Evolutionary conservation across 1,140 invertebrate species (phyloP), one percentile per base, ranked within the genome.

Genomic region (Drosophila nigrodunni): DNA sequence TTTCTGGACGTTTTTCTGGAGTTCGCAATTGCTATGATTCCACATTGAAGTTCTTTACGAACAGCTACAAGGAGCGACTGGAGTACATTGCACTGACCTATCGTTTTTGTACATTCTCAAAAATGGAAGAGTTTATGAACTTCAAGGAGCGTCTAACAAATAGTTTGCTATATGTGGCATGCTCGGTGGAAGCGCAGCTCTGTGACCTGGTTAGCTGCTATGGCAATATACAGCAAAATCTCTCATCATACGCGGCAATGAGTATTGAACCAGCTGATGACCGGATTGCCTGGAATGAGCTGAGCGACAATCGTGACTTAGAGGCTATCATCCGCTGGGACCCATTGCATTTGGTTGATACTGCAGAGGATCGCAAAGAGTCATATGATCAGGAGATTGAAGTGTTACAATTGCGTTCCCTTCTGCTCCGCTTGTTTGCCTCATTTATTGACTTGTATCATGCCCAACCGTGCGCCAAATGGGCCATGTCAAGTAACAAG

Each of bases 1-100:
- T 95, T 50, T 94, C 95, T 18, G 97, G 95, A 6, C 94, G 96
- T 50, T 95, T 96, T 82, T 93, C 94, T 1, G 93, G 95, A 34
- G 95, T 95, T 25, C 93, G 94, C 5, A 93, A 94, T 61, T 94
- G 95, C 41, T 95, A 96, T 76, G 95, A 95, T 77, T 93, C 94
- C 15, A 96, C 97, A 43, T 93, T 97, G 44, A 96, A 96, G 81
- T 98, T 99, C 93, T 98, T 98, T 87, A 95, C 96, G 50, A 95
- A 95, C 61, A 97, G 97, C 92, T 95, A 96, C 80, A 97, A 96
- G 94, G 97, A 98, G 93, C 97, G 97, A 82, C 95, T 97, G 49
- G 98, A 99, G 93, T 97, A 98, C 92, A 94, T 99, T 58, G 97
- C 97, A 21, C 96, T 97, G 86, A 97, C 97, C 2, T 99, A 98